Evolutionary conservation across 2,113 vertebrate genomes (phyloP).

Genomic region (Bagarius yarrelli): DNA sequence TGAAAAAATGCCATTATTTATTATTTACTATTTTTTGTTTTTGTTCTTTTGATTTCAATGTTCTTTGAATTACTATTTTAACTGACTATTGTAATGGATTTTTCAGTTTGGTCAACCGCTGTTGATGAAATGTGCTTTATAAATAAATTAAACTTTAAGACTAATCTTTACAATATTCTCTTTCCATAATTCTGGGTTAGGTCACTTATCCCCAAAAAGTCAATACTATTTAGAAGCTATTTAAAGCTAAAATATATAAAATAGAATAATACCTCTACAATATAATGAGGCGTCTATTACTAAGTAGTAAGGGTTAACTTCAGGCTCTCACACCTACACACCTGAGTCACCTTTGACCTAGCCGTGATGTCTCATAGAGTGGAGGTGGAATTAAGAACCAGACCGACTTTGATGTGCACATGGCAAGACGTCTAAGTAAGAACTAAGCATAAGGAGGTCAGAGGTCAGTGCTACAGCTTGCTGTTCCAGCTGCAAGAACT

Average conservation of each 20-base stretch:
- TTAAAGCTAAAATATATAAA: background rate
- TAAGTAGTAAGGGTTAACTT: conserved; percentile 13
- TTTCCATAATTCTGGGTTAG: background rate
- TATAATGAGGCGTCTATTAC: background rate
- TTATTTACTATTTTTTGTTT: no score
- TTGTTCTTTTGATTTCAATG: no score
- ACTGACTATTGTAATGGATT: no score
- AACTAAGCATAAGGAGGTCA: conserved; percentile 53
- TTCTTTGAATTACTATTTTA: no score
- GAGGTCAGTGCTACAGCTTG: conserved; percentile 41
- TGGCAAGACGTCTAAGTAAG: conserved; percentile 48
- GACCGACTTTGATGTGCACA: conserved; percentile 69
- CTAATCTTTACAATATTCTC: no score
- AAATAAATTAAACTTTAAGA: no score
- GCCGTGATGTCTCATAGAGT: conserved; percentile 31
- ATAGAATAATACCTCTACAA: background rate
- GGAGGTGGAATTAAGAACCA: conserved; percentile 53
- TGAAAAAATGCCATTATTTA: no score
- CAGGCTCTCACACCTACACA: conserved; percentile 49
- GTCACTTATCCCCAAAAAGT: background rate
- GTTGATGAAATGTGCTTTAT: no score
- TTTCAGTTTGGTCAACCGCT: no score
- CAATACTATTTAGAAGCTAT: no score
- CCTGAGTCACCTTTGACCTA: conserved; percentile 56
- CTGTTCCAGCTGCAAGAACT: conserved; percentile 47